These are phyloP conservation scores for Myotis brandtii DNA, from an alignment of 2,113 vertebrate genomes.

Conservation along the genomic window DNA sequence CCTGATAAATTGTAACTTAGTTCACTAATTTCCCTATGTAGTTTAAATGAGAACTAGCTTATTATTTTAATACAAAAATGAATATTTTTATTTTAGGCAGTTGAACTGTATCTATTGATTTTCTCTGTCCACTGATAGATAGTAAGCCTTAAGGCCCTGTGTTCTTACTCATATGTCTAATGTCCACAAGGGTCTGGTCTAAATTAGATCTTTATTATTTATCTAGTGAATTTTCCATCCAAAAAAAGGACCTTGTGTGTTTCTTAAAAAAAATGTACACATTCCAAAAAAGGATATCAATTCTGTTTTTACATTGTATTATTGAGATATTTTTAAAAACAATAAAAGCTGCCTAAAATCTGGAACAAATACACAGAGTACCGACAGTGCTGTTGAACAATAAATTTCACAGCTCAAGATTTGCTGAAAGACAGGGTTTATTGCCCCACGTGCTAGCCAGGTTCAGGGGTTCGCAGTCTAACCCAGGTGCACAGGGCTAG, in stretches of 20 bases:
- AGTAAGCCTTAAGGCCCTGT: background rate
- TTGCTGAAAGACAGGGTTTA: background rate
- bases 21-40: background rate
- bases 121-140: background rate
- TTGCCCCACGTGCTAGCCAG: background rate
- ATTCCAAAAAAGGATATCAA: background rate
- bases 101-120: background rate
- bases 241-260: background rate
- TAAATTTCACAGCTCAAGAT: too few species aligned
- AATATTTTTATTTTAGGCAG: conserved; percentile 27
- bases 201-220: background rate
- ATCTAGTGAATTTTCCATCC: background rate
- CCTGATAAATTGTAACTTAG: background rate
- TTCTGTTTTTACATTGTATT: background rate
- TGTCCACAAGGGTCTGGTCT: background rate
- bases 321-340: background rate
- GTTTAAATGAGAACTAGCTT: background rate
- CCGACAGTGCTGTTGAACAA: background rate
- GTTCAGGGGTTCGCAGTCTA: background rate
- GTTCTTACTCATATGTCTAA: background rate
- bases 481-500: background rate
- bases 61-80: background rate
- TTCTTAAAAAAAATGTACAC: background rate
- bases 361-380: background rate
- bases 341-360: background rate